A percentile compares a stretch with the other conserved stretches of the same genome.
These are phyloP conservation scores for Apoda limacodes DNA, from an alignment of 2,888 invertebrate species.

Conservation along the genomic window DNA sequence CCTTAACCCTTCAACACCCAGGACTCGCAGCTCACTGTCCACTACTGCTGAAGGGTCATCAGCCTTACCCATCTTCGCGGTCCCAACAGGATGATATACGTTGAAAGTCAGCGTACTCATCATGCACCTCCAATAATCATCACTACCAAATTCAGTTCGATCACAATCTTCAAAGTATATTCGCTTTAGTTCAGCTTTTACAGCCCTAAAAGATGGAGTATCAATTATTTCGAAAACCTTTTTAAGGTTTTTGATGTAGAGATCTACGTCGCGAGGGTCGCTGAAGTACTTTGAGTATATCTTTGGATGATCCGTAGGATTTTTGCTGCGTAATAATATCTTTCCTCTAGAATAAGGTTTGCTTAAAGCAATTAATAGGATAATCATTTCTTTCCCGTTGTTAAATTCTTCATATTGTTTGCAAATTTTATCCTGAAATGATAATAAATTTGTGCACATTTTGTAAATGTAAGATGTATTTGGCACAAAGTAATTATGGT, in stretches of 20 bases:
- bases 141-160: constrained; percentile 33
- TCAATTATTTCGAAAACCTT: constrained; percentile 39
- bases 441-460: constrained; percentile 39
- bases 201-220: constrained; percentile 37
- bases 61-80: constrained; percentile 48
- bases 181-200: constrained; percentile 41
- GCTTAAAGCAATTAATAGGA: constrained; percentile 49
- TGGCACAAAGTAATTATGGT: constrained; percentile 52
- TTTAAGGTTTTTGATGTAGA: constrained; percentile 39
- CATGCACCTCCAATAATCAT: constrained; percentile 57
- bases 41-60: constrained; percentile 41
- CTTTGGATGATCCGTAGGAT: constrained; percentile 41
- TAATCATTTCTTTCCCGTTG: constrained; percentile 41
- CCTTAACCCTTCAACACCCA: constrained; percentile 37
- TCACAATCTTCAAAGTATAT: constrained; percentile 44
- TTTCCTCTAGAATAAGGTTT: constrained; percentile 47
- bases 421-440: constrained; percentile 42
- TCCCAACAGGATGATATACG: constrained; percentile 57
- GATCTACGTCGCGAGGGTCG: constrained; percentile 42
- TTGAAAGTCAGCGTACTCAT: constrained; percentile 49
- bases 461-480: constrained; percentile 43
- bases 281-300: constrained; percentile 52
- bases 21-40: constrained; percentile 36
- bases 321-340: constrained; percentile 35
- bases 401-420: constrained; percentile 44